A percentile compares a stretch with the other conserved stretches of the same genome.
phyloP scores from a whole-genome alignment of 1,140 invertebrate species.

The Contarinia nasturtii region DNA sequence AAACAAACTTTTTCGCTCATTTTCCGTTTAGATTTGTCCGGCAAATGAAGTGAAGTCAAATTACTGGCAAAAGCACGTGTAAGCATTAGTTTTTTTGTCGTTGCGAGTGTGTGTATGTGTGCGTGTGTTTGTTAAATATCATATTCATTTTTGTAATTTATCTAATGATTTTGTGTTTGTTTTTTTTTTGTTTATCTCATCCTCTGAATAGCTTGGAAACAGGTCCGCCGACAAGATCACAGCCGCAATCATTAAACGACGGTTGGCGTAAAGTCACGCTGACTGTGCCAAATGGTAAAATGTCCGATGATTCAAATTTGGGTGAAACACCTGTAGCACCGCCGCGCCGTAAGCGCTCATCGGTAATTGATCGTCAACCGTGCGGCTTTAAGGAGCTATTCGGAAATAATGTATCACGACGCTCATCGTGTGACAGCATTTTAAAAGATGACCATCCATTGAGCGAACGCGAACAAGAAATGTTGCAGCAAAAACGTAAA shows the following conservation, averaged over 20 bases:
- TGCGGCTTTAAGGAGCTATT: neutral
- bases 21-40: no score
- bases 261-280: neutral
- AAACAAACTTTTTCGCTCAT: no score
- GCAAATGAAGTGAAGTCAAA: neutral
- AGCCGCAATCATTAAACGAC: neutral
- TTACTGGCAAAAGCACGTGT: conserved; percentile 1
- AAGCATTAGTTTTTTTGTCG: neutral
- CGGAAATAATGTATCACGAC: neutral
- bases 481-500: no score
- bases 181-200: neutral
- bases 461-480: no score
- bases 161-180: neutral
- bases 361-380: neutral
- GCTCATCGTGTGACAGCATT: neutral
- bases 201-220: neutral
- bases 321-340: neutral
- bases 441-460: neutral
- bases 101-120: neutral
- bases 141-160: neutral
- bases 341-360: neutral
- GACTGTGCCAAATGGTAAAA: neutral
- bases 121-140: neutral
- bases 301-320: neutral
- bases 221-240: neutral